Conservation (phyloP, 2,797 vertebrate species). For the Gorsachius magnificus region DNA sequence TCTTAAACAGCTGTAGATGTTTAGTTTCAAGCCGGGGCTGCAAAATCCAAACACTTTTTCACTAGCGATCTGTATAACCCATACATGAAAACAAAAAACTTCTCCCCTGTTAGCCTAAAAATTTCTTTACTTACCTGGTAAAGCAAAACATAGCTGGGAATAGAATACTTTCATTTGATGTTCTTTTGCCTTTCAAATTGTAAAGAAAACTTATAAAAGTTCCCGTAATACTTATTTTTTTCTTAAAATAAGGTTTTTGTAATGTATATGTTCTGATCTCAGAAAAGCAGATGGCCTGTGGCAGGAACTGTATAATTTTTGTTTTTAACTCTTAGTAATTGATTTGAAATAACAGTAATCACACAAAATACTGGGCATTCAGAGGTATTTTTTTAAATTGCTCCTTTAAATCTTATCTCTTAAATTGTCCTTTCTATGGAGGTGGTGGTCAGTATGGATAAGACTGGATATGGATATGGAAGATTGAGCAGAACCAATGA, state of each 20-base stretch:
- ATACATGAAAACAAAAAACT: not conserved
- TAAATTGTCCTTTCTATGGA: not conserved
- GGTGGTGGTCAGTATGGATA: not conserved
- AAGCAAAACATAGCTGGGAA: not conserved
- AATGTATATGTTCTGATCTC: not conserved
- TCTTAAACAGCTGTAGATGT: not conserved
- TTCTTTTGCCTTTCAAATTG: not conserved
- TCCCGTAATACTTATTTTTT: not conserved
- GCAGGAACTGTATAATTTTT: not conserved
- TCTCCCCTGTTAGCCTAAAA: not conserved
- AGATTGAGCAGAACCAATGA: not conserved
- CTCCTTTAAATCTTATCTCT: not conserved
- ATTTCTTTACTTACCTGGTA: not conserved
- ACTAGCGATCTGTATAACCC: not conserved
- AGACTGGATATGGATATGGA: not conserved
- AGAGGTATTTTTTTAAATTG: not conserved
- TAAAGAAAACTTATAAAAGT: not conserved
- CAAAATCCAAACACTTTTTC: not conserved
- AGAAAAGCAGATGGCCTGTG: not conserved
- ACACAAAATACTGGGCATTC: not conserved
- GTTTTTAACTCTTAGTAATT: not conserved
- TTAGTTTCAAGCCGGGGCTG: not conserved
- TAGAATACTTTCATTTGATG: not conserved
- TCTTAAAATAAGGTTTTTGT: not conserved
- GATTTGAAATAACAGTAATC: not conserved